These are phyloP conservation scores for Excalfactoria chinensis DNA, from an alignment of 2,113 vertebrate species.

Conservation along the genomic window DNA sequence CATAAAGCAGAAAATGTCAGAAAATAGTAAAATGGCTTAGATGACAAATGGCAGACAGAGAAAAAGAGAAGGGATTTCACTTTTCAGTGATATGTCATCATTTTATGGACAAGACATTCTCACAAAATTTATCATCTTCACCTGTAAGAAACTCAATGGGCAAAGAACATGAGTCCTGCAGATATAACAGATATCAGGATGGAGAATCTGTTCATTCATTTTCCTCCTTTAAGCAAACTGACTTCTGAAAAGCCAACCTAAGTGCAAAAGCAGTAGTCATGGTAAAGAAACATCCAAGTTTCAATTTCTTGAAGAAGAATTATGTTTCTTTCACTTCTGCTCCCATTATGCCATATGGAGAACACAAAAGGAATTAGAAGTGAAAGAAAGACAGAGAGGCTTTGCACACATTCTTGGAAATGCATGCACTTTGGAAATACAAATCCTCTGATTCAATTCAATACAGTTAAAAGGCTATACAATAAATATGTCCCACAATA, in stretches of 20 bases:
- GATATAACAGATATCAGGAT: not conserved
- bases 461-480: not conserved
- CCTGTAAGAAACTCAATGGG: not conserved
- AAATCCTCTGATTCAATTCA: not conserved
- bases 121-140: not conserved
- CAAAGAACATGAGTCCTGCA: not conserved
- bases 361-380: not conserved
- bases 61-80: not conserved
- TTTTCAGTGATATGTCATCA: not conserved
- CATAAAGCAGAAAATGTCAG: constrained; percentile 29
- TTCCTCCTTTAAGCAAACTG: not conserved
- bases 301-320: not conserved
- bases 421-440: not conserved
- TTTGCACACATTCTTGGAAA: not conserved
- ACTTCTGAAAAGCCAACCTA: not conserved
- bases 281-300: rapidly evolving
- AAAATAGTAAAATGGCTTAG: not conserved
- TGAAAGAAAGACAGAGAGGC: not conserved
- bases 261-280: not conserved
- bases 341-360: not conserved
- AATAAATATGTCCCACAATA: not conserved
- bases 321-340: not conserved
- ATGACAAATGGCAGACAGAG: not conserved
- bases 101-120: not conserved
- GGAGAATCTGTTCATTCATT: not conserved